Evolutionary conservation across 2,113 vertebrate species (phyloP).

Genomic region (Tichodroma muraria): DNA sequence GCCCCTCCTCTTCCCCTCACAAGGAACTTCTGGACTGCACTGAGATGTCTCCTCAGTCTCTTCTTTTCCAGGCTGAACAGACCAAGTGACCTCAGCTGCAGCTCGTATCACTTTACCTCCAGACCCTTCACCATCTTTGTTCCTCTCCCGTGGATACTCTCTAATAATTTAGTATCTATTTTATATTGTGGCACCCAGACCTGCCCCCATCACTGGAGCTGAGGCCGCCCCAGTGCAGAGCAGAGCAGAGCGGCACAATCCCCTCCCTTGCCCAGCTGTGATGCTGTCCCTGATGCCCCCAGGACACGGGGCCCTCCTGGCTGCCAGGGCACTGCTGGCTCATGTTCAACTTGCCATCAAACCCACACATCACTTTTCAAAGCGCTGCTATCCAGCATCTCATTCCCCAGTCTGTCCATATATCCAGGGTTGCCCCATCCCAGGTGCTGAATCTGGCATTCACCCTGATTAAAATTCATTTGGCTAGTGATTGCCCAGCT

Average conservation of each 20-base stretch:
- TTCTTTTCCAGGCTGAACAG: background rate
- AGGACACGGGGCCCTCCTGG: fast-evolving
- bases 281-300: fast-evolving
- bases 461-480: background rate
- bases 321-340: background rate
- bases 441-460: background rate
- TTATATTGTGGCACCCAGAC: background rate
- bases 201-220: fast-evolving
- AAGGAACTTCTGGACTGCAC: background rate
- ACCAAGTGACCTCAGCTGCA: background rate
- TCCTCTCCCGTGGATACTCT: background rate
- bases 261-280: fast-evolving
- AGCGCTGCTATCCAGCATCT: background rate
- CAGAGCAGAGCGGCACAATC: fast-evolving
- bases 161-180: background rate
- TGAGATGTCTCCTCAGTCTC: background rate
- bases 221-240: fast-evolving
- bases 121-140: background rate
- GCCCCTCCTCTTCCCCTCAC: background rate
- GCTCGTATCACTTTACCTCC: fast-evolving
- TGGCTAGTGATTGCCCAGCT: background rate
- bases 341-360: background rate
- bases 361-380: background rate
- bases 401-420: background rate
- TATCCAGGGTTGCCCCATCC: background rate